Percentiles rank a stretch among this genome's conserved stretches.
Evolutionary conservation across 2,113 vertebrate species (phyloP).

Genomic region (Siniperca chuatsi): DNA sequence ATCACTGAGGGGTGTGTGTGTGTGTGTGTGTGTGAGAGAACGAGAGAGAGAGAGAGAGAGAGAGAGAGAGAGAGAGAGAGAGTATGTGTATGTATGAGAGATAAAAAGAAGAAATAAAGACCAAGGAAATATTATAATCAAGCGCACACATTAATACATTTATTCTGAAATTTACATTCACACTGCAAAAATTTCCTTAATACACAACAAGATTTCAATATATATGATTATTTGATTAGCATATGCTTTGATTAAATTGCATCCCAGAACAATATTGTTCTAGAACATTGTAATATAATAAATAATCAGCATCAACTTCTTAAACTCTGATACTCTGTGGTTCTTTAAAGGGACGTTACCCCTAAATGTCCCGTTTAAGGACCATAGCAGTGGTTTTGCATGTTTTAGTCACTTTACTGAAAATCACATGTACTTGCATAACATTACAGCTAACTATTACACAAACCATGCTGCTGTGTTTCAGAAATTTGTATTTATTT

Average conservation of each 20-base stretch:
- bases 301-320: not conserved
- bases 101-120: slow-evolving; percentile 11
- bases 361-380: no score
- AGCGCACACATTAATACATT: slow-evolving; percentile 6
- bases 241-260: no score
- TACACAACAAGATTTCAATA: not conserved
- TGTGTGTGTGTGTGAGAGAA: not conserved
- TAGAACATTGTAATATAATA: not conserved
- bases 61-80: no score
- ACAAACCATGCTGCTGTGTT: not conserved
- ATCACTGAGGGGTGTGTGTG: slow-evolving; percentile 4
- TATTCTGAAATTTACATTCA: slow-evolving; percentile 3
- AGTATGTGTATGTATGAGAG: slow-evolving; percentile 3
- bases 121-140: slow-evolving; percentile 37
- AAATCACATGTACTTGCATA: not conserved
- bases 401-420: not conserved
- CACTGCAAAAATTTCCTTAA: not conserved
- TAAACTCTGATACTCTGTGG: not conserved
- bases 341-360: not conserved
- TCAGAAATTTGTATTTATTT: not conserved
- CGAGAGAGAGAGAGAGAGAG: no score
- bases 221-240: not conserved
- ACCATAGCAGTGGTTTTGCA: not conserved
- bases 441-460: not conserved
- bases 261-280: not conserved